Evolutionary conservation across 2,797 vertebrate genomes (phyloP).

Genomic region (Bucorvus abyssinicus): DNA sequence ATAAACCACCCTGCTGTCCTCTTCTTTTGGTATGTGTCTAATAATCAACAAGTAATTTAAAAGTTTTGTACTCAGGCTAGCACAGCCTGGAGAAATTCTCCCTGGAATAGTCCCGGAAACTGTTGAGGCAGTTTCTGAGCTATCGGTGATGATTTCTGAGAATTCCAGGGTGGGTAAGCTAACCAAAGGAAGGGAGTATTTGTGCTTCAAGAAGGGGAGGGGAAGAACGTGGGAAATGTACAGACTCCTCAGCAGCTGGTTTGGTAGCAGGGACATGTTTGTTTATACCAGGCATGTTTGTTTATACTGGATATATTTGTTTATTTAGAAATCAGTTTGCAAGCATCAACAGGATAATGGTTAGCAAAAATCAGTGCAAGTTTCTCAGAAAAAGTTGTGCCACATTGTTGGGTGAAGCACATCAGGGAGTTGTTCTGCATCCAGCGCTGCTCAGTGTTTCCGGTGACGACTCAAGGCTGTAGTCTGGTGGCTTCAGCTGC

Average conservation of each 20-base stretch:
- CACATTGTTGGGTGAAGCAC: not conserved
- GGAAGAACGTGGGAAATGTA: not conserved
- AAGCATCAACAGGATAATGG: not conserved
- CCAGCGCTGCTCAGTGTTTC: not conserved
- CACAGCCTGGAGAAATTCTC: not conserved
- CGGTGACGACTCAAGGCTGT: not conserved
- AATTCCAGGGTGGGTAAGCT: not conserved
- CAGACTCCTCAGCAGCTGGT: not conserved
- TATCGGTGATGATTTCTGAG: not conserved
- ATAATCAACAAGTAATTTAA: not conserved
- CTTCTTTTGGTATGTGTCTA: not conserved
- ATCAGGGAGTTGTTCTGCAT: not conserved
- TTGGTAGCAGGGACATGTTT: not conserved
- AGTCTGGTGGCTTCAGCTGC: not conserved
- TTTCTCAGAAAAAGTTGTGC: not conserved
- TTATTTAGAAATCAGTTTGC: not conserved
- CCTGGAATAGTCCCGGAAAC: not conserved
- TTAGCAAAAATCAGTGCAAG: not conserved
- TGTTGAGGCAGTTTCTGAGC: not conserved
- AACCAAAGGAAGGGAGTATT: not conserved
- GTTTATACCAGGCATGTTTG: too few relatives aligned
- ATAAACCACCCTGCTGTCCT: not conserved
- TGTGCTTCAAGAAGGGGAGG: not conserved
- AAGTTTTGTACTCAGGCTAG: not conserved
- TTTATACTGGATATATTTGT: not conserved